Evolutionary conservation across 1,140 invertebrate genomes (phyloP), one percentile per base, ranked within the genome.

Genomic region (Aphelenchoides fujianensis): DNA sequence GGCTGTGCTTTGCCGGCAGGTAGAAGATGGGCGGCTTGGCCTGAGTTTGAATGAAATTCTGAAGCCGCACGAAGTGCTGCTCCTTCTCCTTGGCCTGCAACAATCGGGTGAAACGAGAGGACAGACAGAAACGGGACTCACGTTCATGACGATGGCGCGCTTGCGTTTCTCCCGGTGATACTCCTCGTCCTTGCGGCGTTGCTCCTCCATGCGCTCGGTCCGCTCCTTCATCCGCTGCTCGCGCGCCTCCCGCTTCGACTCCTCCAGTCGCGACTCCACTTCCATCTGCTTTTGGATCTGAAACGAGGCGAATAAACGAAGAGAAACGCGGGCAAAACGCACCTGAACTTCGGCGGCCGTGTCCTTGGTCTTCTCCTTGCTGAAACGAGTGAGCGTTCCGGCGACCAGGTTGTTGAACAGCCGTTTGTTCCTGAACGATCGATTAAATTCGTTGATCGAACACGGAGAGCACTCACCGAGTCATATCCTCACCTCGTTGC

Each of bases 331-430:
- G 70, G 79, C 64, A 54, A 68, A 79, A n/a, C 3, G 30, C 41
- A 80, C 71, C 41, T 68, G 72, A 30, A 59, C 67, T 5, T 76
- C 69, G 7, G 37, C 41, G 23, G 68, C 69, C 55, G 69, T 68
- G 41, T 62, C 72, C 71, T 71, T 32, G 61, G 90, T 64, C 86
- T 96, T 93, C 85, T 97, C 94, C 84, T 93, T 91, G 81, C 93
- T 91, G 85, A 97, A 97, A 84, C 93, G 94, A 81, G 95, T 92
- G 73, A 97, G 85, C 52, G 94, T 97, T 2, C 94, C 94, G 32
- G 86, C 71, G 36, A 97, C 85, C 37, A 97, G 86, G 32, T 92
- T 91, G 30, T 94, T 93, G 88, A 97, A 96, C 91, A 97, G 96
- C 73, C 95, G 88, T 72, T 91, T 89, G 86, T 95, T 95, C 73